These are phyloP conservation scores for Himalopsyche kuldschensis DNA, from an alignment of 2,888 invertebrate species.

Conservation along the genomic window DNA sequence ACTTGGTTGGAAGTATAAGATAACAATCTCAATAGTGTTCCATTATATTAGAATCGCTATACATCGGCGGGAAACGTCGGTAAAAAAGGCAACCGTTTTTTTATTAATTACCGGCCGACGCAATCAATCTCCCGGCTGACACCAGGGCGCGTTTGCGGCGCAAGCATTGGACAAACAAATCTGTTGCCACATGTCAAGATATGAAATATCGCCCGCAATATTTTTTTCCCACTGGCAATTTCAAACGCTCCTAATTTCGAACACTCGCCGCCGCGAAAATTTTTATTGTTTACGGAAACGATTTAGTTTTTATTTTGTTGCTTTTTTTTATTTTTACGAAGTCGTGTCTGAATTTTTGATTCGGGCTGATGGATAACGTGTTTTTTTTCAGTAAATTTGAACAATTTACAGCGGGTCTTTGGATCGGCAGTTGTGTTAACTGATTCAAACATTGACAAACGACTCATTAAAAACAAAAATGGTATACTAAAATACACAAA, in stretches of 20 bases:
- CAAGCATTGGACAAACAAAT: background rate
- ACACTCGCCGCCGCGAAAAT: background rate
- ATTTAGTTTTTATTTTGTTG: background rate
- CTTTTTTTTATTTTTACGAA: background rate
- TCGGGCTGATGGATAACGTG: background rate
- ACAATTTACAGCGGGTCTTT: background rate
- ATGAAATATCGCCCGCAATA: background rate
- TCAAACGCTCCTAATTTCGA: background rate
- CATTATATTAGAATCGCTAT: background rate
- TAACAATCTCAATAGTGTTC: background rate
- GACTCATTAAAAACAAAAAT: background rate
- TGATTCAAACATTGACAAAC: background rate
- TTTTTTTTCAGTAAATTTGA: background rate
- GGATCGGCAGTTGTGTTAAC: background rate
- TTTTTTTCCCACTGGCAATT: background rate
- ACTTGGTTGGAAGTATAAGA: background rate
- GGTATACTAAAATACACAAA: background rate
- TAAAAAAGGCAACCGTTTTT: background rate
- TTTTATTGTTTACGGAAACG: background rate
- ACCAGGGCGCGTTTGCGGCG: background rate
- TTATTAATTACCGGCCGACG: background rate
- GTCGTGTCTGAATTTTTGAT: background rate
- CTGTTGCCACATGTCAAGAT: constrained; percentile 1
- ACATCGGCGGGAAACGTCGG: background rate
- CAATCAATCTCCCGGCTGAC: background rate